Evolutionary conservation across 2,888 invertebrate species (phyloP).

Genomic region (Dolomedes plantarius): DNA sequence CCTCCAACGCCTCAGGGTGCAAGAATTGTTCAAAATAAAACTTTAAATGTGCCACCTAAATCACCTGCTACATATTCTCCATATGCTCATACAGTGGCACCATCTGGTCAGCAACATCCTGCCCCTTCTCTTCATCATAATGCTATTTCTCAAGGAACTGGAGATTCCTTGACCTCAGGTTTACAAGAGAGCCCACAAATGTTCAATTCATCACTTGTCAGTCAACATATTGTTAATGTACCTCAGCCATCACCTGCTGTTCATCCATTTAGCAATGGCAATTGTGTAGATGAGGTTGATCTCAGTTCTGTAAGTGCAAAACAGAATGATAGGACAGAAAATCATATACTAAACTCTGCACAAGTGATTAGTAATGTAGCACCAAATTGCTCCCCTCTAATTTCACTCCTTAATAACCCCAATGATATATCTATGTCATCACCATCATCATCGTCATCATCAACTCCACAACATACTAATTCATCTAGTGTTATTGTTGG

Average conservation of each 20-base stretch:
- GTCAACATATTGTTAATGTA: conserved; percentile 60
- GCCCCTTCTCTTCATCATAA: conserved; percentile 48
- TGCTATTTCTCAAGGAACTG: conserved; percentile 43
- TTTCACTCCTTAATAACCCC: conserved; percentile 37
- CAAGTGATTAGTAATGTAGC: conserved; percentile 50
- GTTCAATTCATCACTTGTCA: conserved; percentile 51
- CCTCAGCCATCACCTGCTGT: conserved; percentile 40
- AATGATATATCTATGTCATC: conserved; percentile 63
- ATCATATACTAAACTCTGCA: conserved; percentile 64
- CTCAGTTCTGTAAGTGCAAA: conserved; percentile 40
- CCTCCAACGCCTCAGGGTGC: conserved; percentile 41
- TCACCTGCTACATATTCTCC: conserved; percentile 59
- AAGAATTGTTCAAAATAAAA: conserved; percentile 51
- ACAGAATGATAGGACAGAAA: conserved; percentile 68
- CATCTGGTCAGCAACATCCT: conserved; percentile 56
- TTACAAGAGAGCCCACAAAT: conserved; percentile 57
- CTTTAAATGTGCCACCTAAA: conserved; percentile 57
- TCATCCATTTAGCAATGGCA: conserved; percentile 69
- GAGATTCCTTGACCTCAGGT: conserved; percentile 51
- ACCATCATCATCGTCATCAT: conserved; percentile 62
- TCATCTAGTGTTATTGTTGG: conserved; percentile 53
- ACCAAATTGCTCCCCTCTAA: conserved; percentile 52
- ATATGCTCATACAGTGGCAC: conserved; percentile 49
- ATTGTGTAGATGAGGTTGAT: conserved; percentile 56
- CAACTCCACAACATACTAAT: conserved; percentile 57